Base-by-base conservation (phyloP, 2,888 invertebrate genomes). In the Platynereis dumerilii region DNA sequence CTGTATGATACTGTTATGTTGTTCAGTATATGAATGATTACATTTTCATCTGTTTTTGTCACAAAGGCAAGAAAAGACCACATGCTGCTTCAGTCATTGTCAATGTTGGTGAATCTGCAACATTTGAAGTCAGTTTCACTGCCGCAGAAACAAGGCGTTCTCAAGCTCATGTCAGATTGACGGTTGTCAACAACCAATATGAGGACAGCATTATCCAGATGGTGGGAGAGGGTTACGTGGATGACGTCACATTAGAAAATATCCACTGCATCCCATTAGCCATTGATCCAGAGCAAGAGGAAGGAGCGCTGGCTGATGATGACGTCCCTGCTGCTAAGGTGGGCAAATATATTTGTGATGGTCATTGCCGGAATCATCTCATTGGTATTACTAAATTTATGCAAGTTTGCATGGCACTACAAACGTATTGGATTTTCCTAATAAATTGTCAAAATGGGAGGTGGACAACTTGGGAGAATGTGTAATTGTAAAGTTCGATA, bases 121-220 rank as follows among this genome's bases (percentile, higher is more conserved):
- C 76, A 2, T 83, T 84, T 66, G 75, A 77, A 53, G 80, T 78
- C 26, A 69, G 75, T 34, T 84, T 76, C 72, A 69, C 69, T 34
- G 83, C 84, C 0, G 64, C 60, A 2, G 60, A 67, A n/a, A 70
- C 79, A 3, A 77, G 78, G 66, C 72, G 83, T 45, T 81, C 81
- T 20, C 79, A 80, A 68, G 84, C 60, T 44, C 66, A 79, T 56
- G 73, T 88, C 48, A 84, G 84, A 39, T 70, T 88, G 27, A 82
- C 84, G 44, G 85, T 87, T 2, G 78, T 85, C 15, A 86, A 87
- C 73, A 89, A 89, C 81, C 88, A 88, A 54, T 88, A 87, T 72
- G 88, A 89, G 71, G 85, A 86, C 65, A 78, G 85, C n/a, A 81
- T 80, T 34, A 77, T 88, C n/a, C 79, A 83, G 73, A 71, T 84